Base-by-base conservation (phyloP, 2,797 vertebrate species). In the Pipistrellus kuhlii region DNA sequence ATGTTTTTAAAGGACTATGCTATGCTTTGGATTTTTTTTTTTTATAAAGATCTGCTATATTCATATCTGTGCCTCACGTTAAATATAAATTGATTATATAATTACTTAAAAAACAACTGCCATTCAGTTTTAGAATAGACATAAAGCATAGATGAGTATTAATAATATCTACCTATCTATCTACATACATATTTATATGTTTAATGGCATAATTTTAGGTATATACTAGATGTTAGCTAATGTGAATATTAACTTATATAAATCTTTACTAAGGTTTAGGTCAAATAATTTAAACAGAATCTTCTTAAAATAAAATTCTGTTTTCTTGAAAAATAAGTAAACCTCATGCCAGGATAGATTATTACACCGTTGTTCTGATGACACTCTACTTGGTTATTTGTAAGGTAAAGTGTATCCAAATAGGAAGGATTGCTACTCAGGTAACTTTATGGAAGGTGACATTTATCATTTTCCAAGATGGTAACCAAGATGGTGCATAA, bases 1-100 rank as follows among this genome's bases (percentile, higher is more conserved):
- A 23, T 95, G 38, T 85, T 97, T 93, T 77, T 69, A 68, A 96
- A 83, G 44, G 55, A 0, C 20, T 88, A 3, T 7, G 1, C 5
- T 30, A 44, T 90, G 38, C 9, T 91, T 84, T 66, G 48, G 32
- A 84, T 18, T 95, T 97, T 92, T 69, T 18, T 18, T 95, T 97
- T 92, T 69, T 18, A 71, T 88, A 77, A 23, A 38, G 38, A 46
- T 89, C 85, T 88, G 88, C 12, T 77, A 11, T 57, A 69, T 57
- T 76, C 38, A 83, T 44, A 89, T 57, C 23, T 84, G 0, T 88
- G 15, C 76, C 17, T 71, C 35, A 46, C 25, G 75, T 81, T 64
- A 91, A 17, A 66, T 5, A 5, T 75, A 57, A 35, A 80, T 41
- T 90, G 38, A 84, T 64, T 81, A 75, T 87, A 91, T 86, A 89